Percentiles rank a stretch among this genome's conserved stretches.
phyloP scores from a whole-genome alignment of 2,888 invertebrate species.

The Meganola albula region DNA sequence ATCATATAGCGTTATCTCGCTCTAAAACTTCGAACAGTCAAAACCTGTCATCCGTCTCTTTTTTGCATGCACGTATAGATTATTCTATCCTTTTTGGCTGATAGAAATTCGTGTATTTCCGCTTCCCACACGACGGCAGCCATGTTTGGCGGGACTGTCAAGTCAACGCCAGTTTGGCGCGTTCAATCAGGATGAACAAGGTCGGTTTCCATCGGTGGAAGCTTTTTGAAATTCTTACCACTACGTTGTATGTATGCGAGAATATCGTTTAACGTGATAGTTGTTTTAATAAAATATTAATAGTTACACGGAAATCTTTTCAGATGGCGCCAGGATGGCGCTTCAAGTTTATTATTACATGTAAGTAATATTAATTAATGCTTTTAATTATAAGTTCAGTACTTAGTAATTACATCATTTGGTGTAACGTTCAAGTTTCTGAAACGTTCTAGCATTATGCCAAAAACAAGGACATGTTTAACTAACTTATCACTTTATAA shows the following conservation, averaged over 20 bases:
- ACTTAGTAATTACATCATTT: conserved; percentile 11
- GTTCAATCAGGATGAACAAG: conserved; percentile 61
- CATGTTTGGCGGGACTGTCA: conserved; percentile 77
- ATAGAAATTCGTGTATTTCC: conserved; percentile 73
- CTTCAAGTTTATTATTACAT: conserved; percentile 2
- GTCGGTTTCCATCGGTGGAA: conserved; percentile 54
- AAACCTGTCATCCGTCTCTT: conserved; percentile 66
- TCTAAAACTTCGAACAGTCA: conserved; percentile 60
- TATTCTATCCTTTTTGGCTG: conserved; percentile 68
- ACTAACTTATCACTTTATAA: conserved; percentile 30
- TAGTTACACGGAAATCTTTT: conserved; percentile 34
- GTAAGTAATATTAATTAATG: conserved; percentile 24
- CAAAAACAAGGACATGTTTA: conserved; percentile 31
- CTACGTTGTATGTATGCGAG: no score
- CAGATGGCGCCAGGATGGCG: conserved; percentile 31
- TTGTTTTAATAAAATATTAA: conserved; percentile 24
- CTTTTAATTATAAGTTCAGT: conserved; percentile 14
- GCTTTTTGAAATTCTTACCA: conserved; percentile 38
- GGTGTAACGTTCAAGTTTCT: conserved; percentile 20
- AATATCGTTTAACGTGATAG: conserved; percentile 18
- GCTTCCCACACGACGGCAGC: conserved; percentile 73
- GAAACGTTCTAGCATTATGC: conserved; percentile 29
- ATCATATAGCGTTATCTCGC: conserved; percentile 58
- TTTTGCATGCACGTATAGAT: conserved; percentile 57
- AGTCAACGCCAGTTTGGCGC: conserved; percentile 75